Evolutionary conservation across 2,113 vertebrate species (phyloP), one percentile per base, ranked within the genome.

Genomic region (Eptesicus fuscus): DNA sequence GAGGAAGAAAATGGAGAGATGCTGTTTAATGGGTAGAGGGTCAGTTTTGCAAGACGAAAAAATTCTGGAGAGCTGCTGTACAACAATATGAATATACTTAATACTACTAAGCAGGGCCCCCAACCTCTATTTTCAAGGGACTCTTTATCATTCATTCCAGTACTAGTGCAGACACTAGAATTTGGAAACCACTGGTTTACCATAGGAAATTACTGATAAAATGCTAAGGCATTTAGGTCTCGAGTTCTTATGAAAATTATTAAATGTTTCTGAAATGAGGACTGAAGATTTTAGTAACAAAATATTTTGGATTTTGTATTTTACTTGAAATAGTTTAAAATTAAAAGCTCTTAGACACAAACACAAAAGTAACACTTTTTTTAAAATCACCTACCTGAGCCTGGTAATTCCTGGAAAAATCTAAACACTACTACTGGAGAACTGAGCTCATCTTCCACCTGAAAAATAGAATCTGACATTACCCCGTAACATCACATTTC

Each of bases 361-460:
- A 74, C 5, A 70, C 5, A 53, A 92, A 69, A 94, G 63, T 3
- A 91, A 86, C 3, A 7, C 25, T 76, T 18, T 44, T 80, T 85
- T 83, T 56, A 51, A 83, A 83, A 90, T 83, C 82, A 79, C 96
- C 28, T 98, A 99, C 99, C 99, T 97, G 98, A 97, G 92, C 97
- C 98, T 59, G 97, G 96, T 73, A 99, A 98, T 70, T 98, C 98
- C 93, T 95, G 98, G 79, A 97, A 98, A 98, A 99, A 99, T 96
- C 97, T 99, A 98, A 99, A 99, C 22, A 99, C 99, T 35, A 99
- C 99, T 83, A 99, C 99, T 20, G 99, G 99, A 93, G 99, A 99
- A 93, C 96, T 99, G 80, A 99, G 96, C 95, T 99, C 99, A 98
- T 99, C 99, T 97, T 99, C 99, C 94, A 99, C 99, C 99, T 99